These are phyloP conservation scores for Parochlus steinenii DNA, from an alignment of 2,888 invertebrate species.

Conservation along the genomic window DNA sequence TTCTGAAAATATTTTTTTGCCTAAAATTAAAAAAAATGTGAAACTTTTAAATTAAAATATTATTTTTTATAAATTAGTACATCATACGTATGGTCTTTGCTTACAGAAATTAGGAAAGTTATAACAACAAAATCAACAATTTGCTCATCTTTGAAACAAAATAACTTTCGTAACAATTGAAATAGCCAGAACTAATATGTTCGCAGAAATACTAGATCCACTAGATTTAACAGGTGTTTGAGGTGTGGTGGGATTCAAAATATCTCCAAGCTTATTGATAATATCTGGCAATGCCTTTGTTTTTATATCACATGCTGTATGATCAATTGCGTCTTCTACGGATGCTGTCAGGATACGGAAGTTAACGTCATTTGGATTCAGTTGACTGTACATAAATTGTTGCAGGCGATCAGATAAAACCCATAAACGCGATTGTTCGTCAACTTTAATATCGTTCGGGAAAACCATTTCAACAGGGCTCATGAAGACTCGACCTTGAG, in stretches of 20 bases:
- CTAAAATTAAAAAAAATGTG: no score
- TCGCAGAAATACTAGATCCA: neutral
- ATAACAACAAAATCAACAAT: neutral
- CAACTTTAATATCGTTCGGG: slow-evolving; percentile 63
- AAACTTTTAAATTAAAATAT: no score
- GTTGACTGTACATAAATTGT: slow-evolving; percentile 46
- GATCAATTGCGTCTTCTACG: slow-evolving; percentile 49
- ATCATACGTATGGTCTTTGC: no score
- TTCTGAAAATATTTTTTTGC: no score
- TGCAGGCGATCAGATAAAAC: slow-evolving; percentile 56
- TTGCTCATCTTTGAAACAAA: neutral
- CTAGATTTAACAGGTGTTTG: neutral
- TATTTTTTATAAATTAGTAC: no score
- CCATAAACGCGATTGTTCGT: slow-evolving; percentile 52
- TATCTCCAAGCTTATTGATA: slow-evolving; percentile 36
- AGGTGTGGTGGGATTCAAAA: slow-evolving; percentile 27
- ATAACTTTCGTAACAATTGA: neutral
- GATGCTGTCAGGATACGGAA: slow-evolving; percentile 53
- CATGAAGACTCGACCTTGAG: slow-evolving; percentile 55
- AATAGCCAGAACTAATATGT: neutral
- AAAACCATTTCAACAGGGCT: slow-evolving; percentile 55
- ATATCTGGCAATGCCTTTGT: slow-evolving; percentile 37
- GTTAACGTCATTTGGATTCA: slow-evolving; percentile 46
- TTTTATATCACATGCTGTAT: slow-evolving; percentile 51
- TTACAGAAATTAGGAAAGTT: no score